Conservation (phyloP, 2,797 vertebrate genomes). For the Chaetophractus vellerosus region DNA sequence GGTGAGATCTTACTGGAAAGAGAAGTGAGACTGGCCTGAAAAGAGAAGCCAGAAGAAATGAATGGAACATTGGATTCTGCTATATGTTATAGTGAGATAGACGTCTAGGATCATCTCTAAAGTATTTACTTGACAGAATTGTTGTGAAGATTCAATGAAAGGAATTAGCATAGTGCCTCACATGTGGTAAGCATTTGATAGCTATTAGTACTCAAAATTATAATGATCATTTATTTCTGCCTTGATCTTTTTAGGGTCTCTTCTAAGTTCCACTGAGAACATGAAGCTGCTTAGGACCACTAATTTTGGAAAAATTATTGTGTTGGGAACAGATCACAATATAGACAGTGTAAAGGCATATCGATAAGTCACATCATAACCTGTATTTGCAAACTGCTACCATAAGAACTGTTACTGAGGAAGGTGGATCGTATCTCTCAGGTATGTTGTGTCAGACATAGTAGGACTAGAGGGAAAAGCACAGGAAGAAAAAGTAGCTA, state of each 20-base stretch:
- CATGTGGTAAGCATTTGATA: neutral
- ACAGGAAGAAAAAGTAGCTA: neutral
- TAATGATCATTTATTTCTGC: slow-evolving; percentile 14
- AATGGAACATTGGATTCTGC: neutral
- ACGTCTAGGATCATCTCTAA: neutral
- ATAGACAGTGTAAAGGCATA: neutral
- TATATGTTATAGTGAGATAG: neutral
- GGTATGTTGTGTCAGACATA: neutral
- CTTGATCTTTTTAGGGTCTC: neutral
- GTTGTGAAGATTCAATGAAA: slow-evolving; percentile 23
- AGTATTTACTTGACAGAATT: slow-evolving; percentile 1
- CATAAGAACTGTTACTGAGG: neutral
- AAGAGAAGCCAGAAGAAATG: slow-evolving; percentile 51
- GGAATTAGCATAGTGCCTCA: neutral
- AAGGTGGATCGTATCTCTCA: neutral
- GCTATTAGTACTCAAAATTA: neutral
- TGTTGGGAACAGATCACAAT: neutral
- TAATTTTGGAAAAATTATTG: slow-evolving; percentile 11
- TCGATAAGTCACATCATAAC: neutral
- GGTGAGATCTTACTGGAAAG: slow-evolving; percentile 21
- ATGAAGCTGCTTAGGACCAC: neutral
- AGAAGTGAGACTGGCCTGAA: neutral
- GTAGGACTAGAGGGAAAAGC: neutral
- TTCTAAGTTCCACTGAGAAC: neutral
- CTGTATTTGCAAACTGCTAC: neutral